These are phyloP conservation scores for Megalops atlanticus DNA, from an alignment of 2,113 vertebrate species.

Conservation along the genomic window DNA sequence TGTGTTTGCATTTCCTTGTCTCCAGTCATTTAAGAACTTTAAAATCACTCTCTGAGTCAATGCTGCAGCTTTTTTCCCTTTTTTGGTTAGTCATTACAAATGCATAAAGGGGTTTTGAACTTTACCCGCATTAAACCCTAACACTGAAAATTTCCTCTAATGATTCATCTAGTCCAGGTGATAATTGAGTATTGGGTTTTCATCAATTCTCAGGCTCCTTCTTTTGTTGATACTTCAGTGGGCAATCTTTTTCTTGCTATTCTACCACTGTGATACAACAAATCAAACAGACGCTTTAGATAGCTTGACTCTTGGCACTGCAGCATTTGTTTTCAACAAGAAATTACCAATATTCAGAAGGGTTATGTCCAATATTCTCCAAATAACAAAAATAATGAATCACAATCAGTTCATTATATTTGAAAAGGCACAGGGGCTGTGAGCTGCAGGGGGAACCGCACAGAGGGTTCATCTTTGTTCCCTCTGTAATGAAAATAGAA, in stretches of 20 bases:
- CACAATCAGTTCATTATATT: background rate
- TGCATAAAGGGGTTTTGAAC: no score
- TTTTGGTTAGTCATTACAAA: background rate
- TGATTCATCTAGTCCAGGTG: background rate
- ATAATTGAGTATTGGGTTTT: background rate
- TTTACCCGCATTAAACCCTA: background rate
- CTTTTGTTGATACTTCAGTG: background rate
- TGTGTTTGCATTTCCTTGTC: conserved; percentile 12
- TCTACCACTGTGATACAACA: background rate
- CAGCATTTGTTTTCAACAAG: background rate
- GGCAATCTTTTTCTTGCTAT: background rate
- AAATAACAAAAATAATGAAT: background rate
- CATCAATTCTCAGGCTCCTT: background rate
- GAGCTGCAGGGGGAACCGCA: background rate
- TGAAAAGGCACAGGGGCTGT: background rate
- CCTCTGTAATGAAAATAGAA: background rate
- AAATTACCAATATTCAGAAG: background rate
- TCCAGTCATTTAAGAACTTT: conserved; percentile 25
- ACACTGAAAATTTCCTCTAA: background rate
- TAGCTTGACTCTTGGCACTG: background rate
- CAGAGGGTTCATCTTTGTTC: background rate
- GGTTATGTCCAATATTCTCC: background rate
- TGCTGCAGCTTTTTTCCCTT: background rate
- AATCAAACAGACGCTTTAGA: background rate
- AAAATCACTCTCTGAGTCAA: conserved; percentile 30